A percentile compares a stretch with the other conserved stretches of the same genome.
phyloP scores from a whole-genome alignment of 2,113 vertebrate species.

The Balaeniceps rex region DNA sequence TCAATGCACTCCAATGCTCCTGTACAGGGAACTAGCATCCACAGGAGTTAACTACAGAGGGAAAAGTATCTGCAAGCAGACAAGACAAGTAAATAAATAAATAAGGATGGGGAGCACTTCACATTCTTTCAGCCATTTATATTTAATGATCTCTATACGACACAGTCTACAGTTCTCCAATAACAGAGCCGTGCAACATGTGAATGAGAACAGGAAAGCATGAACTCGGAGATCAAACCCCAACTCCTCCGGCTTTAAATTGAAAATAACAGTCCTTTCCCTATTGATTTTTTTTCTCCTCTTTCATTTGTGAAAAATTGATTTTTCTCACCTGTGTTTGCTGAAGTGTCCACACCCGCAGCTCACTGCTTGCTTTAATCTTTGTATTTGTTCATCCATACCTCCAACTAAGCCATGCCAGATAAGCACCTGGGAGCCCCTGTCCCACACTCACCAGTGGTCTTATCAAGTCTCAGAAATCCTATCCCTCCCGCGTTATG shows the following conservation, averaged over 20 bases:
- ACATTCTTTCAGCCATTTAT: conserved; percentile 24
- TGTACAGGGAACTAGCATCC: neutral
- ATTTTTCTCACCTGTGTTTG: conserved; percentile 21
- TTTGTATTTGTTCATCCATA: neutral
- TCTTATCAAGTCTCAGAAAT: neutral
- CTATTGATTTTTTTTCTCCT: conserved; percentile 55
- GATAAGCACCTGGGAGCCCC: neutral
- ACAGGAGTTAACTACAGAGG: conserved; percentile 22
- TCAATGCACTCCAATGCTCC: conserved; percentile 7
- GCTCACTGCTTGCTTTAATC: conserved; percentile 45
- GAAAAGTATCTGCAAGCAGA: conserved; percentile 11
- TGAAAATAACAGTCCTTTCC: conserved; percentile 56
- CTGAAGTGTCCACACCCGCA: neutral
- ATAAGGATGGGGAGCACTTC: conserved; percentile 7
- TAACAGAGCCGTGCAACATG: conserved; percentile 23
- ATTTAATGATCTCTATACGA: conserved; percentile 33
- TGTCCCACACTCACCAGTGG: neutral
- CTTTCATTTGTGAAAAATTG: conserved; percentile 59
- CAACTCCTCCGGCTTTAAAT: conserved; percentile 14
- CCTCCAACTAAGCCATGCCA: neutral
- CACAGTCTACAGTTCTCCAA: conserved; percentile 11
- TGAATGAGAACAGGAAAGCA: conserved; percentile 57
- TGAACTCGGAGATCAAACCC: conserved; percentile 18
- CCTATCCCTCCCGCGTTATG: neutral
- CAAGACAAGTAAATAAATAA: conserved; percentile 44